Evolutionary conservation across 2,888 invertebrate genomes (phyloP).

Genomic region (Acronicta leporina): DNA sequence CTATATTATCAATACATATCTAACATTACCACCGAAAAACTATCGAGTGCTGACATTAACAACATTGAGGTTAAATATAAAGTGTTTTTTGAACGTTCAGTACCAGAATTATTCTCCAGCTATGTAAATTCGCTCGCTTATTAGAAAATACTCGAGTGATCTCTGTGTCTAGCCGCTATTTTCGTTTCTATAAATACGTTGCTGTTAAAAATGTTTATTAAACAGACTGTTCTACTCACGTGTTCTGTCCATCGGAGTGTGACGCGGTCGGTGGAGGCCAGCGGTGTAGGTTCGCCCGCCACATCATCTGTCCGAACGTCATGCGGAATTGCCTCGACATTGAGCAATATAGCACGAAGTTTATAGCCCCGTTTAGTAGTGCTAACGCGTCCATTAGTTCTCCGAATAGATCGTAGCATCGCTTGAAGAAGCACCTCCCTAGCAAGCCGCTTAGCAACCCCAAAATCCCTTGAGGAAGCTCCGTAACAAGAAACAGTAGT

Average conservation of each 20-base stretch:
- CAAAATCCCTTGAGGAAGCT: constrained; percentile 94
- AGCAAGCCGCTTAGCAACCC: constrained; percentile 82
- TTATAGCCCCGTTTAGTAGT: constrained; percentile 96
- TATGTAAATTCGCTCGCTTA: not conserved
- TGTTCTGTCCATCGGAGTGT: constrained; percentile 90
- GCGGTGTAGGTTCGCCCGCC: constrained; percentile 81
- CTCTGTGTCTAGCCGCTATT: constrained; percentile 31
- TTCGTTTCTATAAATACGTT: constrained; percentile 42
- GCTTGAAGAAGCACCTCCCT: constrained; percentile 92
- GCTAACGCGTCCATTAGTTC: constrained; percentile 97
- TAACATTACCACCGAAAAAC: too few species aligned
- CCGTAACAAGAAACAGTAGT: constrained; percentile 95
- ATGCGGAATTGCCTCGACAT: constrained; percentile 97
- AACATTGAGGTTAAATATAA: too few species aligned
- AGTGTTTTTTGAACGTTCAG: too few species aligned
- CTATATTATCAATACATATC: too few species aligned
- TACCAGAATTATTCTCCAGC: not conserved
- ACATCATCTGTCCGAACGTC: constrained; percentile 84
- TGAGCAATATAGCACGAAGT: constrained; percentile 97
- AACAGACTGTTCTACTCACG: constrained; percentile 77
- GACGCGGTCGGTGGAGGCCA: constrained; percentile 86
- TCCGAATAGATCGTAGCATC: constrained; percentile 94
- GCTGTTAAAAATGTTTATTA: constrained; percentile 45
- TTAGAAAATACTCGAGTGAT: constrained; percentile 5
- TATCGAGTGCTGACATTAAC: too few species aligned